These are phyloP conservation scores for Apoda limacodes DNA, from an alignment of 2,888 invertebrate species.

Conservation along the genomic window DNA sequence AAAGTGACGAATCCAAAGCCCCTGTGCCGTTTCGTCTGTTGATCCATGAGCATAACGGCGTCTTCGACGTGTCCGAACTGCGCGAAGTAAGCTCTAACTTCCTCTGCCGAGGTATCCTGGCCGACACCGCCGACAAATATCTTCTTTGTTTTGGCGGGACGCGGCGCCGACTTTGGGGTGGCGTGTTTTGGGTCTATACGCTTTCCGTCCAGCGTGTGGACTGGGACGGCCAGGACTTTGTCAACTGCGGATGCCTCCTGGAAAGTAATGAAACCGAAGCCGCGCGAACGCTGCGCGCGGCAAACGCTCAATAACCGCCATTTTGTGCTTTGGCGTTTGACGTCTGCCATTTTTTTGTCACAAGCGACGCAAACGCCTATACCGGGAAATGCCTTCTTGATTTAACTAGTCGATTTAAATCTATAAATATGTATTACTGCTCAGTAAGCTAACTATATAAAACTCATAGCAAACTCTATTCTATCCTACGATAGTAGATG, in stretches of 20 bases:
- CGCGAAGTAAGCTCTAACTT: slow-evolving; percentile 90
- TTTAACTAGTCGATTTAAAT: too few relatives aligned
- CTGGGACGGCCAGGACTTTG: slow-evolving; percentile 90
- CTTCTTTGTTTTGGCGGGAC: slow-evolving; percentile 90
- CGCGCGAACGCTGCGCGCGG: slow-evolving; percentile 89
- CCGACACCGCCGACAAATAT: slow-evolving; percentile 94
- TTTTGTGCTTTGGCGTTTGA: too few relatives aligned
- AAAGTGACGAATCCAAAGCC: slow-evolving; percentile 94
- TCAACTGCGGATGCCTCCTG: slow-evolving; percentile 91
- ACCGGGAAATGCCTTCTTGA: slow-evolving; percentile 8
- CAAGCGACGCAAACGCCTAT: background rate
- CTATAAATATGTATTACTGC: too few relatives aligned
- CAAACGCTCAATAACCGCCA: slow-evolving; percentile 6
- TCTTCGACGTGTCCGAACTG: slow-evolving; percentile 93
- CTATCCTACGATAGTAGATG: too few relatives aligned
- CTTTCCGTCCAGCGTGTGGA: slow-evolving; percentile 92
- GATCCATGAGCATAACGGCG: slow-evolving; percentile 94
- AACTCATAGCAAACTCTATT: too few relatives aligned
- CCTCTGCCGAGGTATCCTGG: slow-evolving; percentile 91
- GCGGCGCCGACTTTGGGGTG: slow-evolving; percentile 89
- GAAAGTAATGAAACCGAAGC: slow-evolving; percentile 95
- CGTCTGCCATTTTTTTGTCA: background rate
- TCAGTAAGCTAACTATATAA: too few relatives aligned
- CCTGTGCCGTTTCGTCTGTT: slow-evolving; percentile 91
- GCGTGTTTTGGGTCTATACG: slow-evolving; percentile 96